These are phyloP conservation scores for Eupithecia abbreviata DNA, from an alignment of 2,888 invertebrate genomes.

Conservation along the genomic window DNA sequence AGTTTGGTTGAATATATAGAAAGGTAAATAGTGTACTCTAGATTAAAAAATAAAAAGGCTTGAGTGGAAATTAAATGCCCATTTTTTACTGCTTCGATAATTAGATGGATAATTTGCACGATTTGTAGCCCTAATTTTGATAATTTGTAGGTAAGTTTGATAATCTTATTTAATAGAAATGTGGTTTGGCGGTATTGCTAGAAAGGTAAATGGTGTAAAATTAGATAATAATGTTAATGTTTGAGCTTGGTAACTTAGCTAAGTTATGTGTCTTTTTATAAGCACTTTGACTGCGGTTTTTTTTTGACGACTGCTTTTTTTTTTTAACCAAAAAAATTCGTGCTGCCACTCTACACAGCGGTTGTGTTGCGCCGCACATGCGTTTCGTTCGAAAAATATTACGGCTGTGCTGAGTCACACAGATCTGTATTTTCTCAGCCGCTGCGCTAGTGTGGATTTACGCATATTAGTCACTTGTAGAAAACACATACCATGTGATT, in stretches of 20 bases:
- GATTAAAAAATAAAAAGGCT: neutral
- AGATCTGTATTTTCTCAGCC: no score
- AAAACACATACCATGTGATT: no score
- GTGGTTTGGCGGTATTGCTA: neutral
- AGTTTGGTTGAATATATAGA: neutral
- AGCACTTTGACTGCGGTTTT: no score
- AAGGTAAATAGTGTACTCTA: neutral
- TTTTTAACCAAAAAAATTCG: no score
- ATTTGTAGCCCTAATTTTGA: neutral
- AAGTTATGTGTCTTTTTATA: no score
- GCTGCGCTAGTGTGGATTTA: no score
- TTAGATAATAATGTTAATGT: neutral
- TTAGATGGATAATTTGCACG: neutral
- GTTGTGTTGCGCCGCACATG: no score
- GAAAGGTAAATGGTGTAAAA: neutral
- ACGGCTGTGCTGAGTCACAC: no score
- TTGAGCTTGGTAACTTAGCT: neutral
- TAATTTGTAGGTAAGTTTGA: neutral
- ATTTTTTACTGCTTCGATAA: neutral
- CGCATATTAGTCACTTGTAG: no score
- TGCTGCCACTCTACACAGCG: no score
- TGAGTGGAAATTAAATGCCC: neutral
- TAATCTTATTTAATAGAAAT: neutral
- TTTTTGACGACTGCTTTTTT: no score
- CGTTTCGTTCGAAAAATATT: no score